A percentile compares a stretch with the other conserved stretches of the same genome.
Conservation (phyloP, 2,113 vertebrate genomes). For the Engraulis encrasicolus region DNA sequence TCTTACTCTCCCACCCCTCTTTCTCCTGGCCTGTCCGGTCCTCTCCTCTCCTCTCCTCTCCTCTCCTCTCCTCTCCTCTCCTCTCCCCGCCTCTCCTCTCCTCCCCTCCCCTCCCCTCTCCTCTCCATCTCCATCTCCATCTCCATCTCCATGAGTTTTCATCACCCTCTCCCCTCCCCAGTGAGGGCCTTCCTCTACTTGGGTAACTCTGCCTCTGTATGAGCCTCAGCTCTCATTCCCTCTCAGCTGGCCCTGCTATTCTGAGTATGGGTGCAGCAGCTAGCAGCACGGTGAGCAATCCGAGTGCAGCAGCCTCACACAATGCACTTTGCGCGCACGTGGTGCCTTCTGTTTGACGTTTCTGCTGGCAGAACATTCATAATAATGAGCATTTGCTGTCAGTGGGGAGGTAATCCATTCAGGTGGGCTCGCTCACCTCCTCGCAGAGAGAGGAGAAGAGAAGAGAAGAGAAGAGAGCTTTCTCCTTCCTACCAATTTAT, state of each 20-base stretch:
- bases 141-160: background rate
- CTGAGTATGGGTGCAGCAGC: too few species aligned
- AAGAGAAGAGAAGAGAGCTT: too few species aligned
- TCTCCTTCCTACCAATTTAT: background rate
- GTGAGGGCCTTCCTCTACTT: slow-evolving; percentile 10
- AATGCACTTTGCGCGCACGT: too few species aligned
- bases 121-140: background rate
- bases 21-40: too few species aligned
- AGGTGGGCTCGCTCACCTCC: background rate
- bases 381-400: slow-evolving; percentile 18
- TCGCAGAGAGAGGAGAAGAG: too few species aligned
- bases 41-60: too few species aligned
- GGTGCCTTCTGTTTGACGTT: background rate
- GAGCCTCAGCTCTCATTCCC: too few species aligned
- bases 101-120: too few species aligned
- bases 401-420: slow-evolving; percentile 13
- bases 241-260: background rate
- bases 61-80: background rate
- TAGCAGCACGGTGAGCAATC: background rate
- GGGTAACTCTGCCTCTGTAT: background rate
- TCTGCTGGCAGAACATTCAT: slow-evolving; percentile 3
- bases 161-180: background rate
- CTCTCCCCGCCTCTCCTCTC: background rate
- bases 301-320: background rate
- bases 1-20: too few species aligned